These are phyloP conservation scores for Neocloeon triangulifer DNA, from an alignment of 1,140 invertebrate species.

Conservation along the genomic window DNA sequence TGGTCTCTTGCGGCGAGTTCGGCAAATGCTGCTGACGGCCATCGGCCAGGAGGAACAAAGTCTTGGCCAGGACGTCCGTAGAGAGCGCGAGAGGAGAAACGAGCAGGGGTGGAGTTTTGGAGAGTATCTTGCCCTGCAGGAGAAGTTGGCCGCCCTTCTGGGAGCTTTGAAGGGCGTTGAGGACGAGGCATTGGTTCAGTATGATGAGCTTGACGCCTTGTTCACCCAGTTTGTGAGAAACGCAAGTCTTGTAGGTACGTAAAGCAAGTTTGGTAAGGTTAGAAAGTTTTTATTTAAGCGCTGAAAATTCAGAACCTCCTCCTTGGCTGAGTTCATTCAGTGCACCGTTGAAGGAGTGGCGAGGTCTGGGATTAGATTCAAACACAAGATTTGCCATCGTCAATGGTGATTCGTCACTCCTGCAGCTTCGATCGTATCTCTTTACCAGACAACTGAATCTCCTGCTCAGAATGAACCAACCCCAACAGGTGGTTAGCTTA, in stretches of 20 bases:
- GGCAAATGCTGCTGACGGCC: too few species aligned
- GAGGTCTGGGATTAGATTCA: slow-evolving; percentile 52
- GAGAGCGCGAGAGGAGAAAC: slow-evolving; percentile 72
- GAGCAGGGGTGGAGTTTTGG: slow-evolving; percentile 83
- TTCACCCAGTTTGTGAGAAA: slow-evolving; percentile 93
- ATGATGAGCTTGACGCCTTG: slow-evolving; percentile 90
- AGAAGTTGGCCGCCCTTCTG: slow-evolving; percentile 84
- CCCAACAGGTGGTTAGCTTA: slow-evolving; percentile 41
- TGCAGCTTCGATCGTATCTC: slow-evolving; percentile 86
- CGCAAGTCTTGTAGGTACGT: slow-evolving; percentile 53
- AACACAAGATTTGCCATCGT: too few species aligned
- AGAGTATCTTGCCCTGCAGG: slow-evolving; percentile 71
- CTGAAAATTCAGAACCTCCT: slow-evolving; percentile 31
- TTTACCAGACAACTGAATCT: slow-evolving; percentile 82
- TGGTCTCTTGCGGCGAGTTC: too few species aligned
- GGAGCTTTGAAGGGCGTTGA: slow-evolving; percentile 84
- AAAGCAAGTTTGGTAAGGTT: background rate
- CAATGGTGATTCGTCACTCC: slow-evolving; percentile 43
- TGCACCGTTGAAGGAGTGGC: slow-evolving; percentile 54
- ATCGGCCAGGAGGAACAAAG: too few species aligned
- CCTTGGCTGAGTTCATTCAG: slow-evolving; percentile 58
- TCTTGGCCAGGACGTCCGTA: slow-evolving; percentile 80
- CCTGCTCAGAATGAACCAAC: too few species aligned
- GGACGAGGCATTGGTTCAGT: slow-evolving; percentile 88
- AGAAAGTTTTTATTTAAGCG: background rate